phyloP scores from a whole-genome alignment of 2,113 vertebrate species.

The Cebus imitator region DNA sequence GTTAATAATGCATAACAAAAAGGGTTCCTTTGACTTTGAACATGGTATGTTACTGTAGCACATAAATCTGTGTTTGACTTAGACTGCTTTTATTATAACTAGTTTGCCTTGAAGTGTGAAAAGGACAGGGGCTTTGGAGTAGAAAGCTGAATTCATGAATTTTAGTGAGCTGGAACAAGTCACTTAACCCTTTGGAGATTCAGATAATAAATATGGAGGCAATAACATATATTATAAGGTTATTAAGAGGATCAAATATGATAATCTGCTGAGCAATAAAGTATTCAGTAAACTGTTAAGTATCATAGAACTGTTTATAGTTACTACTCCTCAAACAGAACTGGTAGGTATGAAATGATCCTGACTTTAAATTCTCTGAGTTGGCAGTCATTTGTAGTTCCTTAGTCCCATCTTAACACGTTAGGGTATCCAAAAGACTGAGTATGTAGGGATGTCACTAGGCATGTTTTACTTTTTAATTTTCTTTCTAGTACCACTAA shows the following conservation, averaged over 20 bases:
- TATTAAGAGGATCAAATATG: constrained; percentile 7
- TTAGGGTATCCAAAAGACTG: neutral
- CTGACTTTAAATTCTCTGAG: neutral
- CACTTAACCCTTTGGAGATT: neutral
- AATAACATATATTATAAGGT: neutral
- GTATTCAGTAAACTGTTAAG: neutral
- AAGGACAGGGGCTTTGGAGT: neutral
- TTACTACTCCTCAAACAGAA: neutral
- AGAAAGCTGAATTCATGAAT: neutral
- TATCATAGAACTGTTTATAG: neutral
- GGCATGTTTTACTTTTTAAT: neutral
- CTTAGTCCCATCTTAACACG: neutral
- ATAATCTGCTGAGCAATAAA: neutral
- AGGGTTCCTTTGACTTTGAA: neutral
- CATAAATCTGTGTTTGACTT: neutral
- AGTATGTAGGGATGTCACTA: neutral
- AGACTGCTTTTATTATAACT: neutral
- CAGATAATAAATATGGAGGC: neutral
- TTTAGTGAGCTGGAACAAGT: neutral
- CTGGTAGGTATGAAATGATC: neutral
- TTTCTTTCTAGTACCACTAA: constrained; percentile 30
- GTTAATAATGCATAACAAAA: neutral
- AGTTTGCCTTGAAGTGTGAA: neutral
- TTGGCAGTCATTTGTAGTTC: neutral
- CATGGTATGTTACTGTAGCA: neutral